A percentile compares a stretch with the other conserved stretches of the same genome.
phyloP scores from a whole-genome alignment of 2,113 vertebrate species.

The Shinisaurus crocodilurus region DNA sequence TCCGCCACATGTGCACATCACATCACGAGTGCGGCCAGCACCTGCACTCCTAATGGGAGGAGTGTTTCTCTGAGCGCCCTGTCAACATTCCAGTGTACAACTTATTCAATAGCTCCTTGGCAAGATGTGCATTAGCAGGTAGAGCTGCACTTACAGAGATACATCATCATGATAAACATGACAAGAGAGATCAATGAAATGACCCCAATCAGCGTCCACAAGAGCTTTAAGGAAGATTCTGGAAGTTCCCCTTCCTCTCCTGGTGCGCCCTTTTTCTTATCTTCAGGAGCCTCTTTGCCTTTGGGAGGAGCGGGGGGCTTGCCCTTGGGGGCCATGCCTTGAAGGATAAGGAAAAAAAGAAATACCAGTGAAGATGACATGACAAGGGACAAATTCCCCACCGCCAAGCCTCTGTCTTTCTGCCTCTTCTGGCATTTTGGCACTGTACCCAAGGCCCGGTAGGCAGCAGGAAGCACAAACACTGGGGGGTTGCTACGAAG shows the following conservation, averaged over 20 bases:
- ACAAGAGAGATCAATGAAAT: not conserved
- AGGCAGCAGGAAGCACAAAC: not conserved
- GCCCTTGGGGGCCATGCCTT: not conserved
- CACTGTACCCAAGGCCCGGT: too few relatives aligned
- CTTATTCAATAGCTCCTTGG: not conserved
- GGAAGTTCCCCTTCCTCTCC: not conserved
- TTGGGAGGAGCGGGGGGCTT: too few relatives aligned
- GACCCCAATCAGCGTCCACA: not conserved
- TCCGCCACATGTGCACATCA: too few relatives aligned
- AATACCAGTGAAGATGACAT: not conserved
- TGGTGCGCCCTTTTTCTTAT: not conserved
- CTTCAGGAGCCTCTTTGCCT: too few relatives aligned
- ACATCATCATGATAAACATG: not conserved
- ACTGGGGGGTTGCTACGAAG: too few relatives aligned
- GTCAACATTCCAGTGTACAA: too few relatives aligned
- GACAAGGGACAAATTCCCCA: not conserved
- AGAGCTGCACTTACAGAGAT: not conserved
- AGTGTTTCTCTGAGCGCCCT: too few relatives aligned
- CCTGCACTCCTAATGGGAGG: too few relatives aligned
- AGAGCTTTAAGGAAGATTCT: not conserved
- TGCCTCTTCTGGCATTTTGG: too few relatives aligned
- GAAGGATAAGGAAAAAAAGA: not conserved
- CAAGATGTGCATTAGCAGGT: too few relatives aligned
- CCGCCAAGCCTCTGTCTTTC: not conserved
- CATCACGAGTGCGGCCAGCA: too few relatives aligned